Base-by-base conservation (phyloP, 2,888 invertebrate species). In the Cosmia pyralina region DNA sequence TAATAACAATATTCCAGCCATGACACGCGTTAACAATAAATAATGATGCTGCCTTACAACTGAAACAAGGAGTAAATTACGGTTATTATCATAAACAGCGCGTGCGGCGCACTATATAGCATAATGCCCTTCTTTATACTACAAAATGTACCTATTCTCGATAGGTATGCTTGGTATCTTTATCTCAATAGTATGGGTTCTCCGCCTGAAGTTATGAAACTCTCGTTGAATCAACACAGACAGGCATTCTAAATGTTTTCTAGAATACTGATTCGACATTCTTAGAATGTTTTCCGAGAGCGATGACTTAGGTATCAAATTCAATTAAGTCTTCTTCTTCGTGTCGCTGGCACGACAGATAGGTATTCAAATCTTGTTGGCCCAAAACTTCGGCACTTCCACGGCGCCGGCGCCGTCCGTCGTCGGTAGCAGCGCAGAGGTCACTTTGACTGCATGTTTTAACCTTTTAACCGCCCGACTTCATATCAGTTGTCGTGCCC, bases 21-120 rank as follows among this genome's bases (percentile, higher is more conserved):
- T 72, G 77, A 76, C 78, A 75, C 52, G 53, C 52, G 70, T 60
- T 75, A 71, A 83, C 75, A 78, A 81, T 81, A 80, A 77, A 81
- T 78, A 78, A 72, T 63, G 68, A 77, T 69, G 72, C 72, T 53
- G 76, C 81, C 79, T 85, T 86, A 90, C 87, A 88, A 85, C 87
- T 83, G 77, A 87, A 89, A 89, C 87, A 79, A 90, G 89, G 81
- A 88, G 87, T 83, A 90, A 91, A 90, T 90, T 87, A 86, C 85
- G 74, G 87, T 88, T 86, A 90, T 90, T 90, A 90, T 82, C 75
- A 72, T 77, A 79, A 83, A 84, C 88, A 87, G 81, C 85, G 89
- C 85, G 79, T 77, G 72, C 74, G 77, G 64, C 65, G 67, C 64
- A 53, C 58, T 58, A 46, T 63, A 34, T 11, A 28, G 57, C 73